Evolutionary conservation across 2,113 vertebrate genomes (phyloP), one percentile per base, ranked within the genome.

Genomic region (Pantherophis guttatus): DNA sequence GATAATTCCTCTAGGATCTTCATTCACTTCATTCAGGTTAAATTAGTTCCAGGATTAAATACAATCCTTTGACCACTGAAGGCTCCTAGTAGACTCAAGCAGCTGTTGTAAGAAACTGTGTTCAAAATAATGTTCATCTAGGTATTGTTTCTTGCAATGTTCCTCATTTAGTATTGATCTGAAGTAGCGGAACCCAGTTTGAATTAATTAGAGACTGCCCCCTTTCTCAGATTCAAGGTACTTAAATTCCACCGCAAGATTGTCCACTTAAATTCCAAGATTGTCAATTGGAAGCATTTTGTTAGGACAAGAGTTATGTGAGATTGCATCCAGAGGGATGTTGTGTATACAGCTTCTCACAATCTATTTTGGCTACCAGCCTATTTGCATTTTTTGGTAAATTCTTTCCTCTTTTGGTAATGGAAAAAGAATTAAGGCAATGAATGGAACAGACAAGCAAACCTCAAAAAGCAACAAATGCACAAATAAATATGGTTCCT

Each of bases 401-500:
- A 29, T 91, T 91, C 54, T 59, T 58, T 91, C 81, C 81, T 59
- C 13, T 86, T 91, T 86, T 19, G 15, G 54, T 59, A 91, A 62
- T 59, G 44, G 81, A 81, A 81, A 59, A 87, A n/a, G 11, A n/a
- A 59, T 91, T 29, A 91, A 50, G 44, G 81, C 55, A 87, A 50
- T 12, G 6, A 59, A 85, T 87, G 55, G 81, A 87, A 87, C 54
- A 50, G 26, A 44, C 29, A 44, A 33, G 23, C 21, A 57, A 92
- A 92, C 33, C 8, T 2, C 19, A 62, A 65, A 87, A 87, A 65
- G 57, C 8, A 65, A 81, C 24, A 81, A 87, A 92, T 65, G 57
- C 29, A 87, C 4, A 26, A 59, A 87, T 92, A 92, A 92, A 53
- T 92, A 53, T 10, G 33, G 53, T 92, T 92, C 58, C 55, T 92